A percentile compares a stretch with the other conserved stretches of the same genome.
Conservation (phyloP, 2,113 vertebrate genomes). For the Ctenomys sociabilis region DNA sequence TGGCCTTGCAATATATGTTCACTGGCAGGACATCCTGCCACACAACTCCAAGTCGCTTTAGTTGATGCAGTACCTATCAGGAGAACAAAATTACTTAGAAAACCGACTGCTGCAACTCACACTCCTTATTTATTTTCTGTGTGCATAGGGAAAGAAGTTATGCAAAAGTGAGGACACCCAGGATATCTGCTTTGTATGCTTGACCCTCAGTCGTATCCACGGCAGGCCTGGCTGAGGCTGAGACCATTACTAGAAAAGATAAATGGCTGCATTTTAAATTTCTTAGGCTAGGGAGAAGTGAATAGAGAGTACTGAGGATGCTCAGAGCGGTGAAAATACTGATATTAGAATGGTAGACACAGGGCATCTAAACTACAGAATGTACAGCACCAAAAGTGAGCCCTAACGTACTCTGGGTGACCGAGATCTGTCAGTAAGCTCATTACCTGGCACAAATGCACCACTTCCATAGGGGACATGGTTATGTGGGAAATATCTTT, state of each 20-base stretch:
- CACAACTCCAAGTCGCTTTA: slow-evolving; percentile 93
- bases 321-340: background rate
- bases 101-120: background rate
- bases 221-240: background rate
- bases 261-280: slow-evolving; percentile 18
- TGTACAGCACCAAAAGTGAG: background rate
- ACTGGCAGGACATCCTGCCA: slow-evolving; percentile 98
- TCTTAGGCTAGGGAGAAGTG: background rate
- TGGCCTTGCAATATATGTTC: slow-evolving; percentile 95
- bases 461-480: background rate
- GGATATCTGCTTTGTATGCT: background rate
- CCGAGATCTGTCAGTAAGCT: background rate
- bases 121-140: background rate
- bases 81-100: slow-evolving; percentile 35
- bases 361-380: background rate
- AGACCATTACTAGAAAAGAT: background rate
- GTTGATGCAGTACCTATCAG: slow-evolving; percentile 94
- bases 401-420: background rate
- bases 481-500: background rate
- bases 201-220: background rate
- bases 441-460: background rate
- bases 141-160: background rate
- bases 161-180: background rate
- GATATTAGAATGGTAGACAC: background rate
- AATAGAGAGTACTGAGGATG: background rate